Evolutionary conservation across 2,888 invertebrate species (phyloP).

Genomic region (Brachycybe producta): DNA sequence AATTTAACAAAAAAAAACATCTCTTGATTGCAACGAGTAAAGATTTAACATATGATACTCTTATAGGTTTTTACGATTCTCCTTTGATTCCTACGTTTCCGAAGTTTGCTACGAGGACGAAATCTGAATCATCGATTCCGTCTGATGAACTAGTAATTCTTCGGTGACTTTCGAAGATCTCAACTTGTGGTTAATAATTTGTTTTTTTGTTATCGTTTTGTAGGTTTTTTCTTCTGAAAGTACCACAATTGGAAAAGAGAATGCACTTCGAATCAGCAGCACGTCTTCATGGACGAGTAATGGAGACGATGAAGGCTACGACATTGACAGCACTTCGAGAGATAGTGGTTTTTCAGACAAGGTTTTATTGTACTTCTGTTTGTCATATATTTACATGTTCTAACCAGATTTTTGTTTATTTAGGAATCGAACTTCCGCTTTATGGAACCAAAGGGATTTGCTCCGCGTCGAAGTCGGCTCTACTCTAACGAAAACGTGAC

Average conservation of each 20-base stretch:
- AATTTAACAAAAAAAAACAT: no score
- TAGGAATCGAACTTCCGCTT: slow-evolving; percentile 9
- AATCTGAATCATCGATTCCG: no score
- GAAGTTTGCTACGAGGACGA: no score
- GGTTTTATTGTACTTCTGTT: slow-evolving; percentile 4
- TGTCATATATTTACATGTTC: neutral
- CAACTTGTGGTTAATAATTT: no score
- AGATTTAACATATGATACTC: no score
- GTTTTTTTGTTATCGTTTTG: no score
- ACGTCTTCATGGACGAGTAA: slow-evolving; percentile 2
- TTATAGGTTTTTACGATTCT: slow-evolving; percentile 3
- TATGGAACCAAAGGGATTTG: slow-evolving; percentile 9
- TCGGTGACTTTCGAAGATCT: no score
- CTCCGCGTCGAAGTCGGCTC: slow-evolving; percentile 5
- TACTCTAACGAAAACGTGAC: neutral
- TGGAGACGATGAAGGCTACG: neutral
- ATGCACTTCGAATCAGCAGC: neutral
- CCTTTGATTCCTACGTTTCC: no score
- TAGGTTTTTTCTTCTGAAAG: no score
- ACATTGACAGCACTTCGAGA: slow-evolving; percentile 6
- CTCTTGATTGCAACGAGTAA: no score
- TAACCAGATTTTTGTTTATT: neutral
- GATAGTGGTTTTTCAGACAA: slow-evolving; percentile 16
- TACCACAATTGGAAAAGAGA: neutral
- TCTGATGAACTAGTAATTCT: no score